Evolutionary conservation across 2,888 invertebrate species (phyloP), one percentile per base, ranked within the genome.

Genomic region (Ephialtes manifestator): DNA sequence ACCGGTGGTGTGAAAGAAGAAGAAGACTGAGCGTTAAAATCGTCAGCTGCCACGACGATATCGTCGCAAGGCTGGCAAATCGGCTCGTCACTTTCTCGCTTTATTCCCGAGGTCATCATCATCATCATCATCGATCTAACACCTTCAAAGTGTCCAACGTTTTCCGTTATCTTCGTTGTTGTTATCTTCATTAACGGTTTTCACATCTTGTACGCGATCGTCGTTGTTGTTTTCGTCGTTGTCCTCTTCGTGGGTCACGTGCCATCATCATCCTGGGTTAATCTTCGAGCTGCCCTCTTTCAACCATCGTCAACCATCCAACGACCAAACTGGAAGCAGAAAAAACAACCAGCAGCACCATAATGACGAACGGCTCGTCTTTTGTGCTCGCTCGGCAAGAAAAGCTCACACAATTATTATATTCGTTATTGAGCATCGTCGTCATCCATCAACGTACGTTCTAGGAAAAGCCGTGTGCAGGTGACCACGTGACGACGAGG

Each of bases 401-500:
- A 79, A 65, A 79, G 65, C 71, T 79, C 48, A 58, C 55, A 24
- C 15, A 55, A 71, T 81, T 81, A 39, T 81, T 75, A 13, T 71
- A 39, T 51, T 65, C 46, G 60, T 79, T 39, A 46, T 79, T 72
- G 75, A 79, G 13, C 35, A 39, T 76, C 79, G 75, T 85, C 75
- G 79, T 67, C 70, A 43, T 81, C 70, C 85, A 76, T 71, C 85
- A 76, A 71, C 85, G 75, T 76, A 76, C 82, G 75, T 85, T 85
- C 79, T 85, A 85, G 79, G 82, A 85, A 72, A 76, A 79, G 79
- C 67, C 79, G 85, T 82, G 85, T 84, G 84, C 85, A 79, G 84
- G 88, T 86, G 85, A 88, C 87, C 88, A 88, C 88, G 88, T 87
- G 88, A 87, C 88, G 84, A 88, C 88, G 85, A 83, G 85, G 85